Percentiles rank a stretch among this genome's conserved stretches.
Conservation (phyloP, 2,113 vertebrate species). For the Naja naja region DNA sequence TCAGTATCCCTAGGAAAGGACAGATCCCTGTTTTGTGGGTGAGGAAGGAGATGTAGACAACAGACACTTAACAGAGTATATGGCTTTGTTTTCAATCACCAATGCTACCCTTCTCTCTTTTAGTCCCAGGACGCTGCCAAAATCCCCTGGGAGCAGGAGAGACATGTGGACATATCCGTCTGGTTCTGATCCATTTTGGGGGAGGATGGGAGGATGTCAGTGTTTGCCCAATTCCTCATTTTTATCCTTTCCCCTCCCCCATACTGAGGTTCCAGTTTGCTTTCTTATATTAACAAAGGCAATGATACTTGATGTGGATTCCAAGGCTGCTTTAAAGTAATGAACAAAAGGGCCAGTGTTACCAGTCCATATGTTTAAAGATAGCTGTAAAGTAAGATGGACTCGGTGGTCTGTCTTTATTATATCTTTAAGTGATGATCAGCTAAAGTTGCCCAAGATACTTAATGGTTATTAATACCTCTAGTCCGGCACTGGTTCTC, state of each 20-base stretch:
- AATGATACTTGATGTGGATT: neutral
- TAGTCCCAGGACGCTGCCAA: neutral
- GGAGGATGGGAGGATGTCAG: too few relatives aligned
- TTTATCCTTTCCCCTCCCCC: neutral
- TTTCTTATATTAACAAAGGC: neutral
- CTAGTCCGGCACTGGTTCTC: neutral
- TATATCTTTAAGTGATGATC: neutral
- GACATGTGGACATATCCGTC: too few relatives aligned
- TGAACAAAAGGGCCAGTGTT: neutral
- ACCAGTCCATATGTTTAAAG: neutral
- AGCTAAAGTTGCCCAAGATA: neutral
- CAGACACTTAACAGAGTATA: neutral
- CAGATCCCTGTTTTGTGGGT: neutral
- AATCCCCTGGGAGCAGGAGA: neutral
- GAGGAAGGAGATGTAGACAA: neutral
- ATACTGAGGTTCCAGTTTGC: neutral
- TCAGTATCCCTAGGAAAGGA: neutral
- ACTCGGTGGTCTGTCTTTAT: neutral
- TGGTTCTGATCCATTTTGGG: neutral
- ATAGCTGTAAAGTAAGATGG: neutral
- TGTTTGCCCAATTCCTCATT: neutral
- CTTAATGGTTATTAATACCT: neutral
- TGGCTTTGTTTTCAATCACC: neutral
- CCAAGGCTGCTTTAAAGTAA: neutral
- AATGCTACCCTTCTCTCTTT: neutral